Percentiles rank a stretch among this genome's conserved stretches.
phyloP scores from a whole-genome alignment of 2,888 invertebrate genomes.

The Apotomis turbidana region DNA sequence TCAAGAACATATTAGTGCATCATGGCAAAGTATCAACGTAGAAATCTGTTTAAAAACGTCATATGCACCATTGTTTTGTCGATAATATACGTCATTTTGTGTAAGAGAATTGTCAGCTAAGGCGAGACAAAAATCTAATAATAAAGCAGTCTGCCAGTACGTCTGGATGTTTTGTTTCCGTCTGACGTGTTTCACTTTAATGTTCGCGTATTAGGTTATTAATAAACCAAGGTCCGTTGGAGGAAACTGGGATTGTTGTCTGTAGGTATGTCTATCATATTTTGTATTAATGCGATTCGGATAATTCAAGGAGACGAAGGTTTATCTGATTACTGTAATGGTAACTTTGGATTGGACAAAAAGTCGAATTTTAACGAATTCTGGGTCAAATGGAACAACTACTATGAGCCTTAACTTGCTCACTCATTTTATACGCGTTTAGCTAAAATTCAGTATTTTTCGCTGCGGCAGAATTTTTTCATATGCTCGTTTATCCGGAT shows the following conservation, averaged over 20 bases:
- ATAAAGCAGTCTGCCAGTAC: slow-evolving; percentile 61
- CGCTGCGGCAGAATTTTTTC: too few species aligned
- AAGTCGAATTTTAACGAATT: too few species aligned
- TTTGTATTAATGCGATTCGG: slow-evolving; percentile 9
- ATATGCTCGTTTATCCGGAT: too few species aligned
- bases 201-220: slow-evolving; percentile 60
- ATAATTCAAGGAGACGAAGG: too few species aligned
- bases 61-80: neutral
- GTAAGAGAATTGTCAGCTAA: slow-evolving; percentile 12
- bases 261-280: slow-evolving; percentile 23
- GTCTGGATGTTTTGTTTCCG: slow-evolving; percentile 69
- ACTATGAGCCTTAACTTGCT: too few species aligned
- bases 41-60: neutral
- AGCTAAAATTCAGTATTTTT: too few species aligned
- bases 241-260: slow-evolving; percentile 28
- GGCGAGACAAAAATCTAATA: slow-evolving; percentile 37
- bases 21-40: neutral
- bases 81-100: neutral
- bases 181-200: slow-evolving; percentile 69
- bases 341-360: too few species aligned
- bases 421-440: too few species aligned
- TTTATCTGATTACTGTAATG: too few species aligned
- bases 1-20: slow-evolving; percentile 1
- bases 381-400: too few species aligned
- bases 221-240: slow-evolving; percentile 38